Percentiles rank a stretch among this genome's conserved stretches.
Evolutionary conservation across 2,888 invertebrate genomes (phyloP).

Genomic region (Mycalesis mineus): DNA sequence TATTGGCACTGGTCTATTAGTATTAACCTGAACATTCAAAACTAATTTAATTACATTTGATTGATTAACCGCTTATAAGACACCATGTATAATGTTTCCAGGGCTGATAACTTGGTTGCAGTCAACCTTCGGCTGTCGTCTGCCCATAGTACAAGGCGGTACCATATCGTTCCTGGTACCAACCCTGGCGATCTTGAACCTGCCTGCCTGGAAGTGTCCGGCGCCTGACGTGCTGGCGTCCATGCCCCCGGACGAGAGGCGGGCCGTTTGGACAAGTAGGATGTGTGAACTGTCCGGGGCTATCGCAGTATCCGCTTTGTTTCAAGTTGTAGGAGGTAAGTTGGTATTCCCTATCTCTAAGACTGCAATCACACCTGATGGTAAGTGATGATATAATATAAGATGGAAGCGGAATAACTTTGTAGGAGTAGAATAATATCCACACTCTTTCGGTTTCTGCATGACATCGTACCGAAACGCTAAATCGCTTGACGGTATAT

Average conservation of each 20-base stretch:
- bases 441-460: too few relatives aligned
- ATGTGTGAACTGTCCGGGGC: conserved; percentile 91
- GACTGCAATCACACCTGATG: too few relatives aligned
- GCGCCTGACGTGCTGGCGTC: conserved; percentile 62
- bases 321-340: conserved; percentile 84
- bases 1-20: too few relatives aligned
- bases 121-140: conserved; percentile 84
- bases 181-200: conserved; percentile 84
- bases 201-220: conserved; percentile 86
- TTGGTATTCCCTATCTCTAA: background rate
- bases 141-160: conserved; percentile 87
- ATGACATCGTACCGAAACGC: too few relatives aligned
- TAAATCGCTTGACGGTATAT: too few relatives aligned
- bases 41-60: background rate
- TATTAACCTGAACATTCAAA: too few relatives aligned
- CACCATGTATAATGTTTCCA: too few relatives aligned
- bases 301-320: conserved; percentile 86
- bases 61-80: too few relatives aligned
- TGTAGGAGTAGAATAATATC: too few relatives aligned
- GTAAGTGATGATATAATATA: too few relatives aligned
- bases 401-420: too few relatives aligned
- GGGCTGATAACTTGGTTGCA: conserved; percentile 87
- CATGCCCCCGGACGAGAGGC: conserved; percentile 76
- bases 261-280: conserved; percentile 83
- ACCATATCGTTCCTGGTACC: conserved; percentile 89